phyloP scores from a whole-genome alignment of 2,113 vertebrate species.

The Corythornis madagascariensis region DNA sequence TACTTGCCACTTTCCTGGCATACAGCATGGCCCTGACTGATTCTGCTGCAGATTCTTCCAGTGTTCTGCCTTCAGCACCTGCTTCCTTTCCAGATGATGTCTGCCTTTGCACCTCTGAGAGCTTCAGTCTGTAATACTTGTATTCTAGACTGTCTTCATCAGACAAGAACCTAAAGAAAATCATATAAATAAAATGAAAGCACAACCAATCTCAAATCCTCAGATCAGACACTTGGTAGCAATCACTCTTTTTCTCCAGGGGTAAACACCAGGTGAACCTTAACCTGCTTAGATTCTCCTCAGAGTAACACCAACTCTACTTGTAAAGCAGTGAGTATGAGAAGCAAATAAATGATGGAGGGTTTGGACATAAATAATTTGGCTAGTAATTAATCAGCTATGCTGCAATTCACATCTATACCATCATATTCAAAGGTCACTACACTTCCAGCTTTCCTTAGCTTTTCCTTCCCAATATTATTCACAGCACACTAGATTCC shows the following conservation, averaged over 20 bases:
- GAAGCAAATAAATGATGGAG: background rate
- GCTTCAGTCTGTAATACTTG: constrained; percentile 78
- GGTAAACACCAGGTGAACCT: accelerated
- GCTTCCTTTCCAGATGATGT: background rate
- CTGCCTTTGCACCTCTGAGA: constrained; percentile 62
- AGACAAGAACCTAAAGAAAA: constrained; percentile 73
- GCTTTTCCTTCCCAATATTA: background rate
- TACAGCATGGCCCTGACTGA: constrained; percentile 73
- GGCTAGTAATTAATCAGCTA: background rate
- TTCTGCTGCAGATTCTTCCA: constrained; percentile 21
- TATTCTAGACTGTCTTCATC: constrained; percentile 78
- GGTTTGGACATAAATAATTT: background rate
- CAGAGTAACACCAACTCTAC: background rate
- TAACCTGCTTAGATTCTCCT: background rate
- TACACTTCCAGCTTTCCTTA: background rate
- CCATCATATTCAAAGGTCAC: background rate
- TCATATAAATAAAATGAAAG: background rate
- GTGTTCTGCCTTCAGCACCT: background rate
- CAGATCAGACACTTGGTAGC: background rate
- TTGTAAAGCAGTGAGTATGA: background rate
- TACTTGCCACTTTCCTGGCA: constrained; percentile 58
- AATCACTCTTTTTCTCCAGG: background rate
- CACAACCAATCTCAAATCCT: background rate
- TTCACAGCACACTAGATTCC: background rate
- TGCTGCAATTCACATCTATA: background rate